Percentiles rank a stretch among this genome's conserved stretches.
Evolutionary conservation across 1,140 invertebrate species (phyloP).

Genomic region (Physella acuta): DNA sequence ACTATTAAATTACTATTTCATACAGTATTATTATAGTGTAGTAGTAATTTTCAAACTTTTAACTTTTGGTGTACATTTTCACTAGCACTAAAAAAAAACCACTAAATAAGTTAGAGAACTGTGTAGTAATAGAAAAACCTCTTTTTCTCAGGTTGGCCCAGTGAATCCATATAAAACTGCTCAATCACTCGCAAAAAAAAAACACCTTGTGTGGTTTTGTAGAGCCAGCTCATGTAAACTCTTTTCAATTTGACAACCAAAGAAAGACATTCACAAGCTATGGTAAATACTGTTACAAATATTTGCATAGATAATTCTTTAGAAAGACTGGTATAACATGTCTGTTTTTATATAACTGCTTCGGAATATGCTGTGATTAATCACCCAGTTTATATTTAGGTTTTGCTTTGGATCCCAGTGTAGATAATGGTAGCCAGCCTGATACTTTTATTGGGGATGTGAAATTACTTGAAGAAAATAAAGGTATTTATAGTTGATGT

Average conservation of each 20-base stretch:
- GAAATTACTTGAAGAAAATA: conserved; percentile 66
- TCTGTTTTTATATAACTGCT: not conserved
- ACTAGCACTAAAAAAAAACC: not conserved
- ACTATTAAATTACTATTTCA: conserved; percentile 1
- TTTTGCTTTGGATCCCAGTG: conserved; percentile 92
- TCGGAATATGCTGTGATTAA: not conserved
- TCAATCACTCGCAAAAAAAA: conserved; percentile 80
- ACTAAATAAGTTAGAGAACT: too few species aligned
- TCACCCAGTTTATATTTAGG: conserved; percentile 63
- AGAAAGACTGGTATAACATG: not conserved
- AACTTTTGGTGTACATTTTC: not conserved
- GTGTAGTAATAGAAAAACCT: too few species aligned
- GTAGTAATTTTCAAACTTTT: too few species aligned
- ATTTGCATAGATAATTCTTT: not conserved
- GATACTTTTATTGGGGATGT: conserved; percentile 70
- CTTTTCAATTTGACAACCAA: conserved; percentile 98
- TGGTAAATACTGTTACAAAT: too few species aligned
- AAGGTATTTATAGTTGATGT: conserved; percentile 39
- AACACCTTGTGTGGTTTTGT: conserved; percentile 94
- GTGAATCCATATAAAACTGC: conserved; percentile 88
- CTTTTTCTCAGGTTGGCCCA: conserved; percentile 76
- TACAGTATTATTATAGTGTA: not conserved
- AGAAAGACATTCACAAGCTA: conserved; percentile 89
- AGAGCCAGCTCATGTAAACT: conserved; percentile 91
- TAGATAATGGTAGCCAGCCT: conserved; percentile 67